These are phyloP conservation scores for Daktulosphaira vitifoliae DNA, from an alignment of 1,140 invertebrate species.

Conservation along the genomic window DNA sequence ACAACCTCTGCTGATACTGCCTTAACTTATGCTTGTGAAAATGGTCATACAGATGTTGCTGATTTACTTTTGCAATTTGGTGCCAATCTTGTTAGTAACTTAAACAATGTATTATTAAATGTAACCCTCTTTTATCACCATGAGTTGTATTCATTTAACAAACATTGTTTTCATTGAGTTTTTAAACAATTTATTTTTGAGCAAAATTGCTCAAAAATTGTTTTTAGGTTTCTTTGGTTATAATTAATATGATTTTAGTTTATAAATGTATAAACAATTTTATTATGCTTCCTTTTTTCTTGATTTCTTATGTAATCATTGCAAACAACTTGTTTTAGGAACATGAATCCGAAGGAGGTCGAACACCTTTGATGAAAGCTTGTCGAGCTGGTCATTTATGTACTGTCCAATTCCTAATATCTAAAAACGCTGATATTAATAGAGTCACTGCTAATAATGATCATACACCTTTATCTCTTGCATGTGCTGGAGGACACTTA, in stretches of 20 bases:
- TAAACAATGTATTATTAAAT: not conserved
- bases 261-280: not conserved
- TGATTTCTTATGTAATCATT: not conserved
- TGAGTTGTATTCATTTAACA: too few relatives aligned
- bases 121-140: too few relatives aligned
- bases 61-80: constrained; percentile 78
- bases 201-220: too few relatives aligned
- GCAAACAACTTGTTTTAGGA: constrained; percentile 53
- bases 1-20: constrained; percentile 94
- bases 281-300: not conserved
- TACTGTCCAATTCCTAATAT: constrained; percentile 92
- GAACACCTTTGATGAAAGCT: constrained; percentile 98
- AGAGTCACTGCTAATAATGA: constrained; percentile 94
- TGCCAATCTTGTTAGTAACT: constrained; percentile 64
- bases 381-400: constrained; percentile 96
- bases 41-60: constrained; percentile 89
- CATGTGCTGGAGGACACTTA: constrained; percentile 91
- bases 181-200: too few relatives aligned
- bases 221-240: too few relatives aligned
- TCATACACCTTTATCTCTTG: constrained; percentile 93
- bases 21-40: constrained; percentile 94
- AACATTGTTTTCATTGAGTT: too few relatives aligned
- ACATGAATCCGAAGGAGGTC: constrained; percentile 86
- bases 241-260: constrained; percentile 11
- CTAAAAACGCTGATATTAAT: constrained; percentile 87